These are phyloP conservation scores for Trichopria drosophilae DNA, from an alignment of 2,888 invertebrate species.

Conservation along the genomic window DNA sequence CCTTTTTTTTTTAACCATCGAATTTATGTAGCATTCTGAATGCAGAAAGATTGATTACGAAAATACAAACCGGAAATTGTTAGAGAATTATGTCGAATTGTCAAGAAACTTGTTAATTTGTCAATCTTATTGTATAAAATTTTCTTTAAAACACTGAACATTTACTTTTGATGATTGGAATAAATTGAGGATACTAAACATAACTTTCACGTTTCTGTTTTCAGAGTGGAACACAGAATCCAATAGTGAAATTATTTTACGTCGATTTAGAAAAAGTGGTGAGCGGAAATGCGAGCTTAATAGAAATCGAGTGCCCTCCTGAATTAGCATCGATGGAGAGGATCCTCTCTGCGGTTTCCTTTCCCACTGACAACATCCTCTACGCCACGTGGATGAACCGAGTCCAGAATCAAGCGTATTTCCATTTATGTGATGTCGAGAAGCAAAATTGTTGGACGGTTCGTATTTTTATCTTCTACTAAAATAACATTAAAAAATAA, in stretches of 20 bases:
- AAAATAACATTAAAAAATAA: too few relatives aligned
- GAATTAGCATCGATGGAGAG: conserved; percentile 57
- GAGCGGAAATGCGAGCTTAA: conserved; percentile 45
- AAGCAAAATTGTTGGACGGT: conserved; percentile 50
- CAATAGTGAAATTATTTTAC: conserved; percentile 66
- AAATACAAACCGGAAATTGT: neutral
- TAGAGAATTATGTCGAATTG: neutral
- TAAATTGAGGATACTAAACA: neutral
- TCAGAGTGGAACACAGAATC: conserved; percentile 71
- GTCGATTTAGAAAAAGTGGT: conserved; percentile 61
- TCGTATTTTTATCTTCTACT: conserved; percentile 31
- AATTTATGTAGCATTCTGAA: too few relatives aligned
- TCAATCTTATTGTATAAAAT: conserved; percentile 1
- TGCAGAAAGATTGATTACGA: too few relatives aligned
- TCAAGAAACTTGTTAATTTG: conserved; percentile 3
- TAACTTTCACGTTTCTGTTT: conserved; percentile 28
- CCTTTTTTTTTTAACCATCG: too few relatives aligned
- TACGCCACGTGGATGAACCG: conserved; percentile 87
- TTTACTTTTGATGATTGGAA: neutral
- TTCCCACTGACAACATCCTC: conserved; percentile 72
- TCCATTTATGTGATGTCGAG: conserved; percentile 66
- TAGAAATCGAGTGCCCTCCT: conserved; percentile 55
- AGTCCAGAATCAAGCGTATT: conserved; percentile 75
- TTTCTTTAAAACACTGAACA: neutral
- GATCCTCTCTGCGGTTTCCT: conserved; percentile 72